Conservation (phyloP, 2,113 vertebrate genomes). For the Pelmatolapia mariae region DNA sequence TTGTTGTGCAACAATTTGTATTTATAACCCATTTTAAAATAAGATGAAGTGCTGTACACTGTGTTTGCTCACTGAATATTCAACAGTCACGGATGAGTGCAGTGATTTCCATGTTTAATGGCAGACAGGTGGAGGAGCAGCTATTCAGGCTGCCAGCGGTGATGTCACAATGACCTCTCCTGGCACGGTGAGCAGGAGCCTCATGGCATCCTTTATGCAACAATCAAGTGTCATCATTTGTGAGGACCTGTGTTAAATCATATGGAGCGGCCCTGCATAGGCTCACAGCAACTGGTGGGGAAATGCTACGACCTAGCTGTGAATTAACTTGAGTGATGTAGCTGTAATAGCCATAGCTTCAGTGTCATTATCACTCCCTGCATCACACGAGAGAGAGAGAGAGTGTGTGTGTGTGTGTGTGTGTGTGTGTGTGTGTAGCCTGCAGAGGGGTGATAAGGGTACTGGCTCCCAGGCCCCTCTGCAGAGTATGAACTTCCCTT, state of each 20-base stretch:
- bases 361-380: background rate
- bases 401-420: background rate
- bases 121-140: slow-evolving; percentile 22
- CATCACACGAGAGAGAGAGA: background rate
- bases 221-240: slow-evolving; percentile 21
- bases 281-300: background rate
- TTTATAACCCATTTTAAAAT: slow-evolving; percentile 17
- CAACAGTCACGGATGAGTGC: slow-evolving; percentile 23
- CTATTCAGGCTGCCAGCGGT: background rate
- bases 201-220: background rate
- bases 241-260: background rate
- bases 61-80: slow-evolving; percentile 27
- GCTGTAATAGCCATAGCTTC: background rate
- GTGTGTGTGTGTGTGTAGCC: background rate
- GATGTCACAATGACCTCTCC: slow-evolving; percentile 22
- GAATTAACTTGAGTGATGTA: background rate
- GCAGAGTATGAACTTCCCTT: background rate
- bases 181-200: slow-evolving; percentile 10
- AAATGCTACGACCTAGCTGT: background rate
- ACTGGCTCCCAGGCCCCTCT: background rate
- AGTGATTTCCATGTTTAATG: slow-evolving; percentile 38
- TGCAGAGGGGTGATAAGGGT: background rate
- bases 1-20: slow-evolving; percentile 22
- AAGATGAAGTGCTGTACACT: background rate
- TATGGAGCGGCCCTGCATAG: background rate